Percentiles rank a stretch among this genome's conserved stretches.
Conservation (phyloP, 2,888 invertebrate genomes). For the Galeopsomyia nigrocyanea region DNA sequence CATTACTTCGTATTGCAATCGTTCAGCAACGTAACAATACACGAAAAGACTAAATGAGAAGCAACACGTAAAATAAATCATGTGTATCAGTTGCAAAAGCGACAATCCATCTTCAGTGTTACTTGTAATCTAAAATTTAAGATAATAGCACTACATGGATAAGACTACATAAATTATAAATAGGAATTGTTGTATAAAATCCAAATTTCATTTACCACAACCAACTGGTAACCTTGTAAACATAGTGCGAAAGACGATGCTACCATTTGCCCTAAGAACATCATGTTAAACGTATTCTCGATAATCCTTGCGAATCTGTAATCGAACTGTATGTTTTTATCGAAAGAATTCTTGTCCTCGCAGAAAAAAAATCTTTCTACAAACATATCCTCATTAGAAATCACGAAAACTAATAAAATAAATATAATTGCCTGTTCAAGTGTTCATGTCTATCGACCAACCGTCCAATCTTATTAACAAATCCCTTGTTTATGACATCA, state of each 20-base stretch:
- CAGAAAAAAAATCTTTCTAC: constrained; percentile 1
- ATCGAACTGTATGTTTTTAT: no score
- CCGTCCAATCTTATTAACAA: not conserved
- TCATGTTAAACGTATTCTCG: constrained; percentile 44
- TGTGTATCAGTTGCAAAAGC: constrained; percentile 43
- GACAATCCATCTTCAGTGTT: constrained; percentile 26
- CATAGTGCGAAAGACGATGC: constrained; percentile 36
- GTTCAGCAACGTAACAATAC: constrained; percentile 47
- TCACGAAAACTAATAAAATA: not conserved
- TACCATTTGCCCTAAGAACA: constrained; percentile 42
- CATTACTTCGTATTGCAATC: constrained; percentile 42
- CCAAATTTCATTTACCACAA: constrained; percentile 9
- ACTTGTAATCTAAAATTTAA: constrained; percentile 29
- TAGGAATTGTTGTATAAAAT: not conserved
- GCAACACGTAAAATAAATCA: constrained; percentile 44
- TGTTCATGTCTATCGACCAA: constrained; percentile 36
- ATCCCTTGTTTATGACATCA: not conserved
- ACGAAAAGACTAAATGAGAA: constrained; percentile 43
- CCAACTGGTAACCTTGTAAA: constrained; percentile 46
- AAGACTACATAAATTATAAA: not conserved
- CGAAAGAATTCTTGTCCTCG: not conserved
- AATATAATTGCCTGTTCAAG: constrained; percentile 22
- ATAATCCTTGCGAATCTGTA: constrained; percentile 38
- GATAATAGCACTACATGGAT: not conserved
- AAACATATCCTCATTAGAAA: no score